Evolutionary conservation across 2,113 vertebrate genomes (phyloP), one percentile per base, ranked within the genome.

Genomic region (Sinocyclocheilus maitianheensis): DNA sequence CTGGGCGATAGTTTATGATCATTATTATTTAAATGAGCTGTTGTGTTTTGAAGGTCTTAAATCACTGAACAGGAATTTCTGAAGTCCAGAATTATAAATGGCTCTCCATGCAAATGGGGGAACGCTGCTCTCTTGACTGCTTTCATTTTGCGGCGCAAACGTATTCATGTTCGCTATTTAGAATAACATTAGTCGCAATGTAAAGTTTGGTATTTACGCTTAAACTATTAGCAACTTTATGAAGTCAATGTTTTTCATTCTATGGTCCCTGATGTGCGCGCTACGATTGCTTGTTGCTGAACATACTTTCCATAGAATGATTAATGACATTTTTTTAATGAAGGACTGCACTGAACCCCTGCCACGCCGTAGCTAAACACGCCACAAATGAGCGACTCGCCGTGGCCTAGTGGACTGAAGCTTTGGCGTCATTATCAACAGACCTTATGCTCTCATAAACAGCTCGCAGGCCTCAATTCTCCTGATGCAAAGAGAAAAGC

Each of bases 11-110:
- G 93, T 93, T 95, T 93, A 94, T 93, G 94, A 94, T 93, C 94
- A 94, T 95, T 95, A 94, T 94, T 95, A 95, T 95, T 95, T 91
- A 95, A 95, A 95, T 95, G 92, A 95, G 93, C 90, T 86, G 90
- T 87, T 91, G 92, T 94, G 93, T 94, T 95, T 94, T 95, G 92
- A 93, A 94, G 93, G 93, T 95, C 93, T 92, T 93, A 95, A 95
- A 95, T 95, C 92, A 94, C 90, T 93, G 94, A 93, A 93, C 93
- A 93, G 93, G 93, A 94, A 94, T 92, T 93, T 74, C 91, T 91
- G 92, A 93, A 93, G 92, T 93, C 93, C 93, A 93, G 92, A 93
- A 91, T 94, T 94, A 94, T 92, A 94, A 94, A 94, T 95, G 93
- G 91, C 92, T 94, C 94, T 95, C 92, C 91, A 93, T 93, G 91